These are phyloP conservation scores for Xylophagus ater DNA, from an alignment of 2,888 invertebrate species.

Conservation along the genomic window DNA sequence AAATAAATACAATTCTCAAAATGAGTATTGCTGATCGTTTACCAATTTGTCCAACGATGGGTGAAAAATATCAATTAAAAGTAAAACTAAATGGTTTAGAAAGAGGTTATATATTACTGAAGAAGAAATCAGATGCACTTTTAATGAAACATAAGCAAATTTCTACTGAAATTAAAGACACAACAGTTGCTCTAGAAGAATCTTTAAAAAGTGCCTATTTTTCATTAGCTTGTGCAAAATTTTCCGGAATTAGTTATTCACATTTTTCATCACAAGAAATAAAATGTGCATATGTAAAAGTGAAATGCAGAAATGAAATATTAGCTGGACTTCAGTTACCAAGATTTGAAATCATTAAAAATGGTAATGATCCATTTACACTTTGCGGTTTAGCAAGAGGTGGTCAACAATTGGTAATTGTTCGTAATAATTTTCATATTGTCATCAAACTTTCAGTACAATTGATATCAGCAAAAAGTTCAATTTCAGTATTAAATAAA, in stretches of 20 bases:
- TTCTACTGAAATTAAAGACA: background rate
- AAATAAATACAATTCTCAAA: too few species aligned
- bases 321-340: constrained; percentile 1
- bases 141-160: constrained; percentile 2
- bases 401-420: constrained; percentile 9
- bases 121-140: constrained; percentile 9
- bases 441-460: constrained; percentile 6
- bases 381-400: constrained; percentile 10
- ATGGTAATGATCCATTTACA: background rate
- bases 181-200: background rate
- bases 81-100: constrained; percentile 1
- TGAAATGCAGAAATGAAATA: constrained; percentile 2
- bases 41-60: constrained; percentile 5
- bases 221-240: constrained; percentile 2
- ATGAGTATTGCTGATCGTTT: constrained; percentile 2
- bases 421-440: constrained; percentile 3
- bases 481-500: constrained; percentile 2
- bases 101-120: constrained; percentile 6
- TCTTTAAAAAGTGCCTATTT: constrained; percentile 5
- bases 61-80: constrained; percentile 5
- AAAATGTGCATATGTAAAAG: background rate
- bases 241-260: constrained; percentile 6
- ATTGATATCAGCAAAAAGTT: constrained; percentile 7
- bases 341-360: background rate
- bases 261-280: constrained; percentile 3